phyloP scores from a whole-genome alignment of 2,113 vertebrate genomes.

The Pagrus major region DNA sequence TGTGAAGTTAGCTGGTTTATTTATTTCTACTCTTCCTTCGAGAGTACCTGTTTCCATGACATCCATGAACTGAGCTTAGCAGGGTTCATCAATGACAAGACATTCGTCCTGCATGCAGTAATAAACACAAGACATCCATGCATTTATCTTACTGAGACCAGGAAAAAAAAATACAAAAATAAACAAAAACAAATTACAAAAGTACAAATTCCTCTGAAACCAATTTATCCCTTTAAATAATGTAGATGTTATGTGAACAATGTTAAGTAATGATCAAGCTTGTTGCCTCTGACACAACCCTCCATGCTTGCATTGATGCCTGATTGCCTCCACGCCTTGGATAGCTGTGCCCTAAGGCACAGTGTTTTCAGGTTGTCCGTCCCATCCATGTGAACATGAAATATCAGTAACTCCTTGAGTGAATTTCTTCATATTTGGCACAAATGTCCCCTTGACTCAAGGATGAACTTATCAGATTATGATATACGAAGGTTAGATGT shows the following conservation, averaged over 20 bases:
- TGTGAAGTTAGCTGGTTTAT: slow-evolving; percentile 12
- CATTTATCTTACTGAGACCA: background rate
- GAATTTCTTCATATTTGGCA: too few relatives aligned
- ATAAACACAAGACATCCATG: background rate
- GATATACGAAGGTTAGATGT: too few relatives aligned
- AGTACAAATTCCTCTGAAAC: background rate
- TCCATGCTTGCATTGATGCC: background rate
- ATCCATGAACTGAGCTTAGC: slow-evolving; percentile 11
- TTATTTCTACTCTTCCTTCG: slow-evolving; percentile 4
- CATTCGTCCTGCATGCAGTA: background rate
- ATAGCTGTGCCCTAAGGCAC: too few relatives aligned
- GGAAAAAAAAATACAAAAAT: background rate
- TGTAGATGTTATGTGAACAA: too few relatives aligned
- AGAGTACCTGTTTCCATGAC: slow-evolving; percentile 38
- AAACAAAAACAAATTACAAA: too few relatives aligned
- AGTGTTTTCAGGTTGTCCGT: too few relatives aligned
- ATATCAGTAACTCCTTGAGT: too few relatives aligned
- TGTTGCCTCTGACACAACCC: background rate
- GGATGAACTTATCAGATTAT: too few relatives aligned
- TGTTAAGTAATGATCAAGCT: background rate
- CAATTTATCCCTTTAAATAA: background rate
- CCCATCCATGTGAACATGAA: too few relatives aligned
- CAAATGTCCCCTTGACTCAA: too few relatives aligned
- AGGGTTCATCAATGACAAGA: background rate
- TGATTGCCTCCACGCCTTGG: too few relatives aligned